Percentiles rank a stretch among this genome's conserved stretches.
Evolutionary conservation across 2,113 vertebrate species (phyloP).

Genomic region (Thymallus thymallus): DNA sequence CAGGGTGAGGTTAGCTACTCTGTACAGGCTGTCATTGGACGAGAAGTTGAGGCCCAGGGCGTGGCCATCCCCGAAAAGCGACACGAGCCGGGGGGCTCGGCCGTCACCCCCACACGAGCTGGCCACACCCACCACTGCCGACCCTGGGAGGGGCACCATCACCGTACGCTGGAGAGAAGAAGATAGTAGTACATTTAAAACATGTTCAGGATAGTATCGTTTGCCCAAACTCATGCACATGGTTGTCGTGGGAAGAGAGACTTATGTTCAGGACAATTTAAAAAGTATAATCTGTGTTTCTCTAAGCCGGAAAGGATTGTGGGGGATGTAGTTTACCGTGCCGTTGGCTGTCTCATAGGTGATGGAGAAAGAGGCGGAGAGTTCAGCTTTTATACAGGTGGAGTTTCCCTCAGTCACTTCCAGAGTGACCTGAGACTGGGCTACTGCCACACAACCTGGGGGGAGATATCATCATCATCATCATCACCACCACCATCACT

Average conservation of each 20-base stretch:
- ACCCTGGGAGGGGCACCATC: constrained; percentile 68
- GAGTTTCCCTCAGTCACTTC: constrained; percentile 78
- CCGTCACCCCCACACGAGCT: constrained; percentile 76
- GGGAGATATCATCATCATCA: not conserved
- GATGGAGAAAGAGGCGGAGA: constrained; percentile 79
- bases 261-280: no score
- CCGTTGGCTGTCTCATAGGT: constrained; percentile 66
- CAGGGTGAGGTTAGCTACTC: constrained; percentile 73
- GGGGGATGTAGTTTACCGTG: constrained; percentile 48
- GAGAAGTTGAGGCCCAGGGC: constrained; percentile 77
- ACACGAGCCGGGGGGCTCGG: constrained; percentile 60
- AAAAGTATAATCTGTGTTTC: no score
- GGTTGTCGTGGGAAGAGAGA: no score
- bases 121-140: constrained; percentile 58
- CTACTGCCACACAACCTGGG: constrained; percentile 49
- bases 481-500: not conserved
- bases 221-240: no score
- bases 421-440: constrained; percentile 67
- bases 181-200: no score
- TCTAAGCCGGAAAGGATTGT: not conserved
- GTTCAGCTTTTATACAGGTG: constrained; percentile 82
- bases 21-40: constrained; percentile 65
- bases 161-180: constrained; percentile 54
- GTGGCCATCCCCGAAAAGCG: constrained; percentile 77
- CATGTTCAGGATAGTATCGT: no score